Conservation (phyloP, 2,113 vertebrate genomes). For the Chaetorhynchus papuensis region DNA sequence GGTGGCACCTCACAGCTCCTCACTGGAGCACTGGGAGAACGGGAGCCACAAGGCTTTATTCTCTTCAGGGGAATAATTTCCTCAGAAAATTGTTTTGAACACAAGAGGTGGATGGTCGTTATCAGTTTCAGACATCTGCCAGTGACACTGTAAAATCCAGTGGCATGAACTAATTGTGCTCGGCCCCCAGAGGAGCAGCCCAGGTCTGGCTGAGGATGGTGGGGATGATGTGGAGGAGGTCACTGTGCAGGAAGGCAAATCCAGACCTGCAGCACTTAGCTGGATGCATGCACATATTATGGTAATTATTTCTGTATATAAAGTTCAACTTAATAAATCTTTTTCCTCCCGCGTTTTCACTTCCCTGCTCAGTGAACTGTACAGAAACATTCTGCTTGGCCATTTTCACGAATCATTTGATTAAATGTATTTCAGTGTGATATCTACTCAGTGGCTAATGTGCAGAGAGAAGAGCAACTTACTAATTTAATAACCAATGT, state of each 20-base stretch:
- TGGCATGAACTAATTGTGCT: fast-evolving
- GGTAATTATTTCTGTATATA: neutral
- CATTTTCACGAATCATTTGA: conserved; percentile 28
- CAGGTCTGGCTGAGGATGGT: neutral
- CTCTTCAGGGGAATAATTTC: neutral
- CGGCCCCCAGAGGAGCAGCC: neutral
- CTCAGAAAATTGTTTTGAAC: neutral
- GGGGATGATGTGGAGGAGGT: neutral
- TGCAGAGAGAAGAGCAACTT: neutral
- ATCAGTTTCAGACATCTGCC: neutral
- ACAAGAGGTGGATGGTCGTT: neutral
- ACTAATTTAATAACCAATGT: neutral
- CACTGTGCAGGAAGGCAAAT: neutral
- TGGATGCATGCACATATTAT: neutral
- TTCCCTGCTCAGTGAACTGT: conserved; percentile 8
- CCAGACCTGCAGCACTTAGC: conserved; percentile 1
- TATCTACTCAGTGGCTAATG: neutral
- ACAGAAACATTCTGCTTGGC: conserved; percentile 15
- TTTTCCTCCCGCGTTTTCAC: neutral
- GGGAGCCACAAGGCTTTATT: neutral
- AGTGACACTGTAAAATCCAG: neutral
- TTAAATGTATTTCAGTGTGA: neutral
- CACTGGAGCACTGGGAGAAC: neutral
- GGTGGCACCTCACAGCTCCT: neutral
- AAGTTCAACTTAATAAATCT: conserved; percentile 19